Conservation (phyloP, 2,888 invertebrate genomes). For the Ormyrus pomaceus region DNA sequence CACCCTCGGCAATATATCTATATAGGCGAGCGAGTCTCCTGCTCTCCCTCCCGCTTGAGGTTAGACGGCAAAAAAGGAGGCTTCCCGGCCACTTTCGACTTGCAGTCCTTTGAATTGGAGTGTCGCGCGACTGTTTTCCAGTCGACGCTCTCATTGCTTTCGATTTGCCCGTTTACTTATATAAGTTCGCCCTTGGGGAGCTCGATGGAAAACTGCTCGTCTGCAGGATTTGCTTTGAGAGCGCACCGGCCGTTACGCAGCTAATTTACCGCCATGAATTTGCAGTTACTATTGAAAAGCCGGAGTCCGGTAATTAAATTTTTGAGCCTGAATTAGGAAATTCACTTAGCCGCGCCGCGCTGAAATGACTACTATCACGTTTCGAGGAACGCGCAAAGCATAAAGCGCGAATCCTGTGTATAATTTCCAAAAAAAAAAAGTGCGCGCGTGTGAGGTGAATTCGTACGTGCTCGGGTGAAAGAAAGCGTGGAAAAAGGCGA, state of each 20-base stretch:
- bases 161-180: constrained; percentile 35
- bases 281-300: background rate
- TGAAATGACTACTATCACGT: constrained; percentile 36
- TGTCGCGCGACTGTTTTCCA: constrained; percentile 36
- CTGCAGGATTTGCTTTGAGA: background rate
- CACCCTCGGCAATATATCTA: constrained; percentile 14
- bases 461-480: constrained; percentile 38
- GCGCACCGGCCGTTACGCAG: background rate
- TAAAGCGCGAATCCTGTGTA: constrained; percentile 33
- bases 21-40: background rate
- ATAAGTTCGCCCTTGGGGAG: background rate
- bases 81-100: constrained; percentile 3
- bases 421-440: constrained; percentile 33
- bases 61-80: constrained; percentile 10
- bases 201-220: background rate
- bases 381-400: constrained; percentile 24
- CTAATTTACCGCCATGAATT: constrained; percentile 23
- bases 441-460: background rate
- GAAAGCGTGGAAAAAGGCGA: background rate
- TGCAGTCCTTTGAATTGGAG: constrained; percentile 37
- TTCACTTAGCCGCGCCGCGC: constrained; percentile 26
- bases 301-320: background rate
- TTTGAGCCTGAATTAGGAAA: background rate
- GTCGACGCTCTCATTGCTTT: constrained; percentile 40
- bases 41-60: background rate